These are phyloP conservation scores for Craniophora ligustri DNA, from an alignment of 2,888 invertebrate species.

Conservation along the genomic window DNA sequence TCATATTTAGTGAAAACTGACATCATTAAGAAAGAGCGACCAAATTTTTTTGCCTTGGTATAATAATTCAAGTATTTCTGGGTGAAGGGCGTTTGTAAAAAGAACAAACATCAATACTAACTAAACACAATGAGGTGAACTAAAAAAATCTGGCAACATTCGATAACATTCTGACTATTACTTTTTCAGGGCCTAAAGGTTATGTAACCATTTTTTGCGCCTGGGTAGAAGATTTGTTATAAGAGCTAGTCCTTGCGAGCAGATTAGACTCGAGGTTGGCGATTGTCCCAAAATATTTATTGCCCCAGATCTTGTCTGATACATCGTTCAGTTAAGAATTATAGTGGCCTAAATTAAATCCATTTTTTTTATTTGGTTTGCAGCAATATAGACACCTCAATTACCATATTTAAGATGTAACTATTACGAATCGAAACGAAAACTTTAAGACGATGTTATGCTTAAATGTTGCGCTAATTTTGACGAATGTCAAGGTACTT, in stretches of 20 bases:
- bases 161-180: not conserved
- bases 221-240: slow-evolving; percentile 24
- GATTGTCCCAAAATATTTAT: slow-evolving; percentile 44
- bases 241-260: slow-evolving; percentile 21
- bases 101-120: too few relatives aligned
- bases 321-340: slow-evolving; percentile 21
- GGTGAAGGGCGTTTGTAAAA: too few relatives aligned
- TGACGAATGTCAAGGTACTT: too few relatives aligned
- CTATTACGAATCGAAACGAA: too few relatives aligned
- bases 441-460: too few relatives aligned
- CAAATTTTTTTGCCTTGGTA: too few relatives aligned
- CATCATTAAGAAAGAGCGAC: not conserved
- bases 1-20: not conserved
- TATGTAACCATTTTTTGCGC: slow-evolving; percentile 36
- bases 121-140: too few relatives aligned
- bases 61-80: too few relatives aligned
- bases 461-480: too few relatives aligned
- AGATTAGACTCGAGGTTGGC: slow-evolving; percentile 39
- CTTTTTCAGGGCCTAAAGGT: slow-evolving; percentile 7
- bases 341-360: slow-evolving; percentile 20
- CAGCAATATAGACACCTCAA: too few relatives aligned
- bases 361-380: slow-evolving; percentile 4
- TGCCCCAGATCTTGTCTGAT: slow-evolving; percentile 24
- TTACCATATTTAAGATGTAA: too few relatives aligned
- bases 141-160: not conserved